Evolutionary conservation across 2,113 vertebrate species (phyloP).

Genomic region (Paracanthobrama guichenoti): DNA sequence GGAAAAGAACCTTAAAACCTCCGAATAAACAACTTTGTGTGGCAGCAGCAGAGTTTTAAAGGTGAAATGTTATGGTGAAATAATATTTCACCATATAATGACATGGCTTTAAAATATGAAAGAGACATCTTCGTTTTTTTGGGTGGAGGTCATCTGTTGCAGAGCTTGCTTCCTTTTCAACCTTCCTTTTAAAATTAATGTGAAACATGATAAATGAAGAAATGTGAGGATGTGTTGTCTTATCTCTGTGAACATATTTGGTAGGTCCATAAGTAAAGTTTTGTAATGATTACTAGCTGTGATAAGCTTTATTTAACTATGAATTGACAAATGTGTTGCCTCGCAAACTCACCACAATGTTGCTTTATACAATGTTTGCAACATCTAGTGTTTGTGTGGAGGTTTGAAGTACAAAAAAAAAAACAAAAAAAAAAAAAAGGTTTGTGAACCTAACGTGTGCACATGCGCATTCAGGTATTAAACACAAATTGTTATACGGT

Average conservation of each 20-base stretch:
- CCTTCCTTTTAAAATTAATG: background rate
- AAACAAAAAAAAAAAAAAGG: too few relatives aligned
- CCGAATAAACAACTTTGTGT: background rate
- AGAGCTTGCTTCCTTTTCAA: background rate
- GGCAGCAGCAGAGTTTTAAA: background rate
- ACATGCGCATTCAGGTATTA: background rate
- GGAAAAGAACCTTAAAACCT: background rate
- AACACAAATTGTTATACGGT: too few relatives aligned
- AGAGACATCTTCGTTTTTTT: background rate
- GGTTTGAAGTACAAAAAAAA: too few relatives aligned
- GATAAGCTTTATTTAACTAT: too few relatives aligned
- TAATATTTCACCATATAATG: background rate
- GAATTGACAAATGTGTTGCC: background rate
- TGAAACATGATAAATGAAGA: background rate
- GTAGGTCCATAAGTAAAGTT: background rate
- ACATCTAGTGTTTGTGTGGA: background rate
- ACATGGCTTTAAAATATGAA: background rate
- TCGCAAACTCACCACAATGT: background rate
- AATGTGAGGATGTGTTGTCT: background rate
- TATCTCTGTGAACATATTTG: background rate
- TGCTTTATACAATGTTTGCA: background rate
- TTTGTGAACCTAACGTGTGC: background rate
- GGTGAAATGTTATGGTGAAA: background rate
- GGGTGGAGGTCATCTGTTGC: background rate
- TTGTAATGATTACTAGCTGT: too few relatives aligned